Evolutionary conservation across 1,140 invertebrate genomes (phyloP).

Genomic region (Rhopalosiphum maidis): DNA sequence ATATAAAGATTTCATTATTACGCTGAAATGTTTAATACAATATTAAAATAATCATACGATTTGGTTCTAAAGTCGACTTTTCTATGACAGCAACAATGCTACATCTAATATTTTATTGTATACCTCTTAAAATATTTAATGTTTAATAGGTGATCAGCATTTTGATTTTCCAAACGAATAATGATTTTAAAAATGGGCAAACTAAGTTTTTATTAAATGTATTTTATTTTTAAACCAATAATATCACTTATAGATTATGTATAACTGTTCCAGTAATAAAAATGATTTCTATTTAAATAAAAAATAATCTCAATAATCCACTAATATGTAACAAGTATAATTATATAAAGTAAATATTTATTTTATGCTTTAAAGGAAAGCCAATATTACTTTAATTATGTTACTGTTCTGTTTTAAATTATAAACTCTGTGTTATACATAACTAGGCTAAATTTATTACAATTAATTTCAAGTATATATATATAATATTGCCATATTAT

Average conservation of each 20-base stretch:
- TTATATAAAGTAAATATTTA: not conserved
- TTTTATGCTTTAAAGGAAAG: not conserved
- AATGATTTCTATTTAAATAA: not conserved
- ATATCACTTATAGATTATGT: too few relatives aligned
- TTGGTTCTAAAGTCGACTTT: not conserved
- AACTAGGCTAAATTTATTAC: not conserved
- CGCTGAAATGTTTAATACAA: too few relatives aligned
- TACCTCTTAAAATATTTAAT: too few relatives aligned
- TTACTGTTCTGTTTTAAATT: not conserved
- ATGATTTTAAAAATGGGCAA: too few relatives aligned
- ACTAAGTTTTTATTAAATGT: not conserved
- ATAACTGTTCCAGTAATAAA: not conserved
- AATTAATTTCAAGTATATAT: not conserved
- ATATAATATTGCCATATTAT: not conserved
- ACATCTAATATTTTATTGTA: not conserved
- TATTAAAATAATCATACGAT: too few relatives aligned
- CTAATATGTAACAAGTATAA: not conserved
- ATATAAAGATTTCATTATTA: too few relatives aligned
- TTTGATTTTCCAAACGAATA: too few relatives aligned
- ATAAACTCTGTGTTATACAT: not conserved
- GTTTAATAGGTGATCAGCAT: too few relatives aligned
- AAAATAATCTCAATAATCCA: not conserved
- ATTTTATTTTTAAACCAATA: too few relatives aligned
- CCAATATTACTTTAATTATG: not conserved
- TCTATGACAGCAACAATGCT: not conserved